Base-by-base conservation (phyloP, 2,888 invertebrate species). In the Xiphydria camelus region DNA sequence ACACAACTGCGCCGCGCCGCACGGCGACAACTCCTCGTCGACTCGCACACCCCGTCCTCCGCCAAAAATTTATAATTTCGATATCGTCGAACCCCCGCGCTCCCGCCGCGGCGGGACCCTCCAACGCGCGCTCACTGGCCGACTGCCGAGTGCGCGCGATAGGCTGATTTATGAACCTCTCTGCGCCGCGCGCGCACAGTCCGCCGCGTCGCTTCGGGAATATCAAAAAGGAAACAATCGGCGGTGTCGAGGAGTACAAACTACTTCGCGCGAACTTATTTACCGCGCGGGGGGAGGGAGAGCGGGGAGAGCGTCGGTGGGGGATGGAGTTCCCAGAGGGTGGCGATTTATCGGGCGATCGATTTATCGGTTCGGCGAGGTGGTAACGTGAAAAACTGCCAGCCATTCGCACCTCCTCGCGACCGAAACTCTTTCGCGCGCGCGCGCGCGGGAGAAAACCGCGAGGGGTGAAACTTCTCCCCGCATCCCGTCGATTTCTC, bases 111-210 rank as follows among this genome's bases (percentile, higher is more conserved):
- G 38, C 36, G 19, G 41, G 34, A 42, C 29, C 21, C 7, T 12
- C 29, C 55, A 56, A 62, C 59, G 58, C 53, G 59, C 62, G 60
- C 57, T 65, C 63, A 66, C 66, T 66, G 64, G 64, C 61, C 51
- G 50, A 49, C 51, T 62, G 62, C 59, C 61, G 61, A 62, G 55
- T 50, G 58, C 63, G 59, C 62, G 65, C 67, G 61, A 59, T 57
- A 48, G 54, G 43, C 47, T 57, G 62, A 68, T 70, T 68, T 68
- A 66, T 64, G 58, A 57, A 61, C 45, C 53, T 38, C 44, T 37
- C 37, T 26, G 32, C 49, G 38, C 15, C 10, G 33, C 12, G 35
- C 26, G 2, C 7, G 26, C 10, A 10, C 10, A 14, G 12, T 3
- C 10, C 49, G 41, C 43, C 55, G 55, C 59, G 57, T 59, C 55